Percentiles rank a stretch among this genome's conserved stretches.
Conservation (phyloP, 92 coral and sea anemone species). For the Muricea muricata region DNA sequence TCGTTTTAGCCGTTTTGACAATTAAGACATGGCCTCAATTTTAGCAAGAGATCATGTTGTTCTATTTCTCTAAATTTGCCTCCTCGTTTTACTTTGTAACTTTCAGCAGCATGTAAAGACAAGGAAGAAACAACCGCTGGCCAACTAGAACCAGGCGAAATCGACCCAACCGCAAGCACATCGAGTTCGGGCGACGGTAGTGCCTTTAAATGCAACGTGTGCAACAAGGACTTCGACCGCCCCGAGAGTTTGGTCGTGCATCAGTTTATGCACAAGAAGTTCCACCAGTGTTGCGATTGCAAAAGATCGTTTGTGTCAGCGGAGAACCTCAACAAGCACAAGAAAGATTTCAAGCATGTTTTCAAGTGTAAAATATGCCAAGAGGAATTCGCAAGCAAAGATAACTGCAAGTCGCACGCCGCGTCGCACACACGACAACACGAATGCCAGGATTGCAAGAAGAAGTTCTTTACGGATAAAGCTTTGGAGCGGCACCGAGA, state of each 20-base stretch:
- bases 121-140: neutral
- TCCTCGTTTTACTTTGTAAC: neutral
- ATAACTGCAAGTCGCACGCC: constrained; percentile 76
- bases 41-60: too few species aligned
- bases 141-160: neutral
- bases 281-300: constrained; percentile 83
- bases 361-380: constrained; percentile 83
- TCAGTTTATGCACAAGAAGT: constrained; percentile 60
- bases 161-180: neutral
- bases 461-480: constrained; percentile 77
- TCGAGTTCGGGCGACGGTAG: constrained; percentile 27
- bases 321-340: constrained; percentile 80
- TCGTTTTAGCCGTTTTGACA: too few species aligned
- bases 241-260: constrained; percentile 36
- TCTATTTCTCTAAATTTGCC: too few species aligned
- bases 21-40: too few species aligned
- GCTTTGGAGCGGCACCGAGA: constrained; percentile 76
- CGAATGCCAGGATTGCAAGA: constrained; percentile 84
- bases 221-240: constrained; percentile 31
- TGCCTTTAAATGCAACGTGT: constrained; percentile 61
- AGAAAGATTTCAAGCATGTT: constrained; percentile 82
- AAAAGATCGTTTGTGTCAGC: constrained; percentile 72
- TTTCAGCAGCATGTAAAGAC: neutral
- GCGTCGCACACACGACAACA: constrained; percentile 85
- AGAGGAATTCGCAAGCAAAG: constrained; percentile 71